Percentiles rank a stretch among this genome's conserved stretches.
Conservation (phyloP, 2,797 vertebrate species). For the Echiichthys vipera region DNA sequence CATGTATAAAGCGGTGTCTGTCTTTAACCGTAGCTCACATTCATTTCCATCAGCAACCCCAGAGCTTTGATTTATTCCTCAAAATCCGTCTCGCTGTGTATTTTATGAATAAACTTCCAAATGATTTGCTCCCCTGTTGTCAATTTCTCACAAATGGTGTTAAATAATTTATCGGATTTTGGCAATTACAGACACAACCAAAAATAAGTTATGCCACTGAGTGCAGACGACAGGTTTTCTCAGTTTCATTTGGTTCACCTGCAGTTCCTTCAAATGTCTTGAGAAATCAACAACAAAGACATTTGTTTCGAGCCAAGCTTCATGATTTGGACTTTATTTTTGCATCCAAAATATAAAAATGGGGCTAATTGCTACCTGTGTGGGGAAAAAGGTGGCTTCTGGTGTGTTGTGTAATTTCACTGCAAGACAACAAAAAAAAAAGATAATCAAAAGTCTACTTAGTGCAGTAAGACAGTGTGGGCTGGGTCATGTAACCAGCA, state of each 20-base stretch:
- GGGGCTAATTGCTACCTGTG: slow-evolving; percentile 48
- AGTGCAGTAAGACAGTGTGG: slow-evolving; percentile 12
- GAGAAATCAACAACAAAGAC: slow-evolving; percentile 10
- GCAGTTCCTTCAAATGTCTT: slow-evolving; percentile 22
- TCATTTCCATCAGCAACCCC: slow-evolving; percentile 7
- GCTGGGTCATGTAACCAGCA: slow-evolving; percentile 8
- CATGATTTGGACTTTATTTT: slow-evolving; percentile 20
- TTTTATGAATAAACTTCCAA: slow-evolving; percentile 18
- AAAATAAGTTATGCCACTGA: slow-evolving; percentile 12
- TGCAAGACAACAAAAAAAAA: not conserved
- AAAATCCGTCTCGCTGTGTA: not conserved
- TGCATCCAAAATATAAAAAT: slow-evolving; percentile 45
- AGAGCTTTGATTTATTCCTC: not conserved
- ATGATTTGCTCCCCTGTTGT: slow-evolving; percentile 16
- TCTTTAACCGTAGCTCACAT: not conserved
- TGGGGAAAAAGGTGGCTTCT: slow-evolving; percentile 20
- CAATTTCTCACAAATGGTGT: slow-evolving; percentile 15
- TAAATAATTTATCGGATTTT: slow-evolving; percentile 20
- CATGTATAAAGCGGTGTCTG: not conserved
- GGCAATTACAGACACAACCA: slow-evolving; percentile 16
- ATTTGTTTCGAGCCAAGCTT: slow-evolving; percentile 23
- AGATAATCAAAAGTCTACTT: slow-evolving; percentile 31
- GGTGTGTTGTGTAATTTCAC: slow-evolving; percentile 25
- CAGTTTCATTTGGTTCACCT: slow-evolving; percentile 41
- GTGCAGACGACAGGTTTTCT: slow-evolving; percentile 12